Evolutionary conservation across 2,888 invertebrate species (phyloP).

Genomic region (Urechis unicinctus): DNA sequence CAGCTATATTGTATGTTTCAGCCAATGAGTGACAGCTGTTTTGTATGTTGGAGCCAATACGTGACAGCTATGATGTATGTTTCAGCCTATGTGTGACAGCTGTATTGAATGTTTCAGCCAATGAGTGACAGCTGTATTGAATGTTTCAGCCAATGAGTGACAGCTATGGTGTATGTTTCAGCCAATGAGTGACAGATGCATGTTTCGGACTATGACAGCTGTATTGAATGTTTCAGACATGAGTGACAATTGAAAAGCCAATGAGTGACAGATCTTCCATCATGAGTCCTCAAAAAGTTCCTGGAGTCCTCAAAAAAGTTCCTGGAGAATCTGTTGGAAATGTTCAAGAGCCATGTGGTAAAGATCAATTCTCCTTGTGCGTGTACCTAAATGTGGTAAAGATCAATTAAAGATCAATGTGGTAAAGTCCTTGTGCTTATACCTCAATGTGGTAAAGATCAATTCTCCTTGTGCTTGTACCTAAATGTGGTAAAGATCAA

Average conservation of each 20-base stretch:
- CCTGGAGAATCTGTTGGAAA: conserved; percentile 83
- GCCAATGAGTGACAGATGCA: neutral
- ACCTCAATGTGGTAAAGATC: conserved; percentile 78
- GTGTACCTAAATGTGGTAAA: no score
- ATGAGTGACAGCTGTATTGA: neutral
- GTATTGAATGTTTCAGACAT: conserved; percentile 62
- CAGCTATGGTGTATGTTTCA: conserved; percentile 82
- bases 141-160: conserved; percentile 73
- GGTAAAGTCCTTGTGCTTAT: no score
- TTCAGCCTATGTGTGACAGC: neutral
- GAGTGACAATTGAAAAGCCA: conserved; percentile 94
- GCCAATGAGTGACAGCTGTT: neutral
- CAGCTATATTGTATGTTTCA: neutral
- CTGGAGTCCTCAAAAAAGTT: conserved; percentile 86
- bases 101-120: neutral
- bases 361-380: conserved; percentile 46
- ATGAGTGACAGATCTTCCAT: conserved; percentile 92
- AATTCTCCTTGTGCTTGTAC: no score
- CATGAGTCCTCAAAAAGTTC: conserved; percentile 81
- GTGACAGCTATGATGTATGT: conserved; percentile 86
- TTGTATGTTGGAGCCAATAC: conserved; percentile 67
- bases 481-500: no score
- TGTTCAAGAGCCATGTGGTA: conserved; percentile 93
- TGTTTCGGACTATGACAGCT: neutral
- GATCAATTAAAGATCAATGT: no score